A percentile compares a stretch with the other conserved stretches of the same genome.
phyloP scores from a whole-genome alignment of 2,113 vertebrate genomes.

The Formicarius rufipectus region DNA sequence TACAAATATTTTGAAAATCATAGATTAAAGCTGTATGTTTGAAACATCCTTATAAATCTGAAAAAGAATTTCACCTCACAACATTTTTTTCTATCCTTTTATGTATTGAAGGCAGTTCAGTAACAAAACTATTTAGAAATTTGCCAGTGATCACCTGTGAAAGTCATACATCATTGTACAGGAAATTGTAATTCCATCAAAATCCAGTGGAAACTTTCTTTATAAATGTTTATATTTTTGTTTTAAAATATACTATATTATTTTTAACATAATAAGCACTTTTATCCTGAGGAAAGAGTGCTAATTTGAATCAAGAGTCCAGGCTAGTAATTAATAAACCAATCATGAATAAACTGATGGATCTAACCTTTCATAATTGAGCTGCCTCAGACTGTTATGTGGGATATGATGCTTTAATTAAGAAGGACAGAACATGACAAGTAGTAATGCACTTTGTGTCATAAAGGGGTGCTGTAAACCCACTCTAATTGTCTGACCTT shows the following conservation, averaged over 20 bases:
- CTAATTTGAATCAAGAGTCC: background rate
- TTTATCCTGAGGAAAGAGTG: background rate
- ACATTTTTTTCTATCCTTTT: background rate
- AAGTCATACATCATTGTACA: background rate
- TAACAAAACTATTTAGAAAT: background rate
- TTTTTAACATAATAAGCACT: background rate
- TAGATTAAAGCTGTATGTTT: background rate
- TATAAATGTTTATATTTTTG: background rate
- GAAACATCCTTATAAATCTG: background rate
- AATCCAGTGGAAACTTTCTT: background rate
- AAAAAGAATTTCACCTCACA: background rate
- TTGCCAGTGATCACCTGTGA: background rate
- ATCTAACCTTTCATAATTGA: background rate
- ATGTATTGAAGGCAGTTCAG: background rate
- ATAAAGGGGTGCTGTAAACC: background rate
- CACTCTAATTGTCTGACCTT: background rate
- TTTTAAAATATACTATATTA: background rate
- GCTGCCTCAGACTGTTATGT: background rate
- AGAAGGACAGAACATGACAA: background rate
- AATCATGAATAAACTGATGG: background rate
- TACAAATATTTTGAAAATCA: background rate
- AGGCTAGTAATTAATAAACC: constrained; percentile 7
- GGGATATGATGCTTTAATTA: constrained; percentile 21
- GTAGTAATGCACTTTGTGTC: background rate
- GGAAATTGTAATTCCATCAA: background rate